Evolutionary conservation across 2,113 vertebrate genomes (phyloP).

Genomic region (Chitala chitala): DNA sequence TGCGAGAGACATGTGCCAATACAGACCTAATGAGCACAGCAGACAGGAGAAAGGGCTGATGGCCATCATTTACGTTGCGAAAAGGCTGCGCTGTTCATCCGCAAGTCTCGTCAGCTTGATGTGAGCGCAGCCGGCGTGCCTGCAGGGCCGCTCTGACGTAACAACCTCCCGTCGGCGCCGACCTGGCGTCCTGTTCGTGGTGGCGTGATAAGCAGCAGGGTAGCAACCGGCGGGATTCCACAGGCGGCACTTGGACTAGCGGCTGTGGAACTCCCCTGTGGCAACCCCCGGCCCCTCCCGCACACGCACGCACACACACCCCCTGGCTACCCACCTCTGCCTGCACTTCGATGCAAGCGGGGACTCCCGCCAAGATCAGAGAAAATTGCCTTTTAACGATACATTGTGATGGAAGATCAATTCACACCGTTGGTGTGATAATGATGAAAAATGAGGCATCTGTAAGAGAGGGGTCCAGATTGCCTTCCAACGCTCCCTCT

Average conservation of each 20-base stretch:
- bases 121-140: not conserved
- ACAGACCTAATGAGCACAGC: not conserved
- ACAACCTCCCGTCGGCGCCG: not conserved
- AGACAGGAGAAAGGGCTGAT: not conserved
- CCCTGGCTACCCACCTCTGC: not conserved
- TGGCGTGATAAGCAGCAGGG: not conserved
- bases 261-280: not conserved
- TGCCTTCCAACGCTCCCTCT: not conserved
- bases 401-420: conserved; percentile 26
- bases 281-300: not conserved
- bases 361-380: conserved; percentile 10
- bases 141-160: not conserved
- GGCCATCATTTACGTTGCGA: not conserved
- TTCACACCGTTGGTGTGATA: conserved; percentile 18
- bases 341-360: not conserved
- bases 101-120: not conserved
- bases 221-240: not conserved
- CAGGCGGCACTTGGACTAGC: not conserved
- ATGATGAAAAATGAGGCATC: conserved; percentile 17
- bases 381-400: conserved; percentile 28
- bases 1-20: not conserved
- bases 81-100: not conserved
- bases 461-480: conserved; percentile 7
- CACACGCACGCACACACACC: not conserved
- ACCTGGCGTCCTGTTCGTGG: not conserved